Percentiles rank a stretch among this genome's conserved stretches.
phyloP scores from a whole-genome alignment of 1,140 invertebrate species.

The Lordiphosa stackelbergi region DNA sequence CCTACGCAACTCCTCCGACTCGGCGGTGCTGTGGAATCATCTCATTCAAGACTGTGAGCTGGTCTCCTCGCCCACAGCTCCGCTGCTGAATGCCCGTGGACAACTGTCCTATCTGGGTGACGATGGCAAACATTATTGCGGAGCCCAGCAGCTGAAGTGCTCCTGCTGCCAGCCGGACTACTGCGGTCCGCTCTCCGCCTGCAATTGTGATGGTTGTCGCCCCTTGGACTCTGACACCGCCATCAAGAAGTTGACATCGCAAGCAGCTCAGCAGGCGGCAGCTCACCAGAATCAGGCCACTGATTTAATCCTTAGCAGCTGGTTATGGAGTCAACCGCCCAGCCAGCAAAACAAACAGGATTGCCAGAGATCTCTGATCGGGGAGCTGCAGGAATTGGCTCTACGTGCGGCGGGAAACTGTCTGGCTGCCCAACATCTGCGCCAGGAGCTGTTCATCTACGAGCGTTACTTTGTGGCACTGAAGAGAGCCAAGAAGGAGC shows the following conservation, averaged over 20 bases:
- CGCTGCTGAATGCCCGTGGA: constrained; percentile 58
- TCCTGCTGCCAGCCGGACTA: constrained; percentile 68
- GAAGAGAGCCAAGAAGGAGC: constrained; percentile 37
- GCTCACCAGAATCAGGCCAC: constrained; percentile 50
- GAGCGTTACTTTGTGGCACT: constrained; percentile 74
- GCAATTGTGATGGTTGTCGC: constrained; percentile 69
- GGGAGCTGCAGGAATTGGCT: constrained; percentile 66
- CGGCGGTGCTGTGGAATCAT: constrained; percentile 72
- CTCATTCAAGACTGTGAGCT: constrained; percentile 74
- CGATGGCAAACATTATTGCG: constrained; percentile 76
- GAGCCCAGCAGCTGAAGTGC: constrained; percentile 65
- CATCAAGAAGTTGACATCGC: constrained; percentile 67
- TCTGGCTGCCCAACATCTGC: constrained; percentile 67
- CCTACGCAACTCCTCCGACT: constrained; percentile 61
- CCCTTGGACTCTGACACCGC: constrained; percentile 67
- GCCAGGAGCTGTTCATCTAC: constrained; percentile 70
- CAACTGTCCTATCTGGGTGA: constrained; percentile 72
- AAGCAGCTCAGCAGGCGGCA: constrained; percentile 48
- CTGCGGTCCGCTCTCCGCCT: constrained; percentile 72
- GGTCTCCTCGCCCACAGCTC: constrained; percentile 57
- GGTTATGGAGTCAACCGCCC: constrained; percentile 74
- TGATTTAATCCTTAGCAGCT: constrained; percentile 61
- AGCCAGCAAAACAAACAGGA: constrained; percentile 48
- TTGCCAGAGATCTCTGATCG: constrained; percentile 63
- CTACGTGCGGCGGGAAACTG: constrained; percentile 71